phyloP scores from a whole-genome alignment of 2,888 invertebrate genomes.

The Melinaea marsaeus region DNA sequence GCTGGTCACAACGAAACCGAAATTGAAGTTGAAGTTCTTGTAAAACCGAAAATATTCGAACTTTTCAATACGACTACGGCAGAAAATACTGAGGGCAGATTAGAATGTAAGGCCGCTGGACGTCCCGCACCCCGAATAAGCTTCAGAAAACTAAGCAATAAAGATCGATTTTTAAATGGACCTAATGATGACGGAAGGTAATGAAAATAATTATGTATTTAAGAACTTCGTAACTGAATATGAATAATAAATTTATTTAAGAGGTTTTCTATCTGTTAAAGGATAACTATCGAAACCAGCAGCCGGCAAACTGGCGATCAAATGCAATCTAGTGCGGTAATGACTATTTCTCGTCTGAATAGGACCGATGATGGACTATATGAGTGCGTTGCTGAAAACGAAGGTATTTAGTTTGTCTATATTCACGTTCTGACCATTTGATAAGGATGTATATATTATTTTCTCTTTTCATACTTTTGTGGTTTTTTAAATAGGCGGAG shows the following conservation, averaged over 20 bases:
- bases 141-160: conserved; percentile 86
- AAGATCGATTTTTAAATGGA: conserved; percentile 81
- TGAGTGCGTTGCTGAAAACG: conserved; percentile 89
- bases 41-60: conserved; percentile 89
- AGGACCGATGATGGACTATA: conserved; percentile 92
- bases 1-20: conserved; percentile 84
- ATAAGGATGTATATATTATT: too few relatives aligned
- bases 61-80: conserved; percentile 84
- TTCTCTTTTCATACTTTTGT: too few relatives aligned
- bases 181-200: conserved; percentile 79
- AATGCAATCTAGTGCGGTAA: conserved; percentile 77
- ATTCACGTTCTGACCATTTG: too few relatives aligned
- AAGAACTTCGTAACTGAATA: too few relatives aligned
- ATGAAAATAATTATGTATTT: conserved; percentile 6
- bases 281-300: conserved; percentile 81
- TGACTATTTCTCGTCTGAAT: conserved; percentile 81
- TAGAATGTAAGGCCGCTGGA: conserved; percentile 88
- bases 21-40: conserved; percentile 83
- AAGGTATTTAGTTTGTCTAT: conserved; percentile 69
- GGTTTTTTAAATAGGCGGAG: conserved; percentile 71
- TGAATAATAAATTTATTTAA: conserved; percentile 1
- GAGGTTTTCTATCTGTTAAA: conserved; percentile 32
- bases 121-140: conserved; percentile 87
- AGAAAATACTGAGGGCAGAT: conserved; percentile 79
- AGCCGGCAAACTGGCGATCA: conserved; percentile 67